Base-by-base conservation (phyloP, 2,113 vertebrate species). In the Peromyscus leucopus region DNA sequence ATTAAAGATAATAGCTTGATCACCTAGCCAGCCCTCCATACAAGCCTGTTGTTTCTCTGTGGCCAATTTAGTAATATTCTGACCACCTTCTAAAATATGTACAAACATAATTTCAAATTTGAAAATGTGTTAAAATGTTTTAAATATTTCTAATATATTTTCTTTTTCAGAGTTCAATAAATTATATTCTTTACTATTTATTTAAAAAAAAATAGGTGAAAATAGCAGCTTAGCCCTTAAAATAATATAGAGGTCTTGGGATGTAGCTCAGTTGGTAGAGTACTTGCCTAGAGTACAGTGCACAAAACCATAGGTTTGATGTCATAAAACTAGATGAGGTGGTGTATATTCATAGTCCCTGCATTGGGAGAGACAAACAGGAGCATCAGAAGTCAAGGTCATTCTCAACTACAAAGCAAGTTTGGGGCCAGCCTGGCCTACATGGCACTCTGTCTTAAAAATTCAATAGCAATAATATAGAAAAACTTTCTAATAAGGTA, bases 21-120 rank as follows among this genome's bases (percentile, higher is more conserved):
- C 57, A 17, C 21, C 76, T 48, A n/a, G 51, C 63, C 21, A 78
- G 4, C 42, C 39, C 75, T 55, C 51, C 59, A 71, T 71, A 91
- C 24, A 51, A 65, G 74, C 46, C 33, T n/a, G 22, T 84, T 74
- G 12, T 51, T 61, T 28, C 74, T 78, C 11, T 78, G 9, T 46
- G 28, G 7, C 65, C 65, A 71, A 36, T 84, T 90, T 89, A 95
- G 46, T 31, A 90, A 75, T 13, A 92, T 36, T 42, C 88, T 46
- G 26, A 79, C 12, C 4, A 24, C 22, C 19, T 94, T 67, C 33
- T 69, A 90, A 93, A 93, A 89, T 33, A 84, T 61, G 75, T 76
- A 83, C 55, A 67, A 71, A 71, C 79, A 36, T 91, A 80, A 9
- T 74, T 94, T 93, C 79, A 97, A 75, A 61, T 59, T 74, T 85